A percentile compares a stretch with the other conserved stretches of the same genome.
These are phyloP conservation scores for Chanos chanos DNA, from an alignment of 2,797 vertebrate genomes.

Conservation along the genomic window DNA sequence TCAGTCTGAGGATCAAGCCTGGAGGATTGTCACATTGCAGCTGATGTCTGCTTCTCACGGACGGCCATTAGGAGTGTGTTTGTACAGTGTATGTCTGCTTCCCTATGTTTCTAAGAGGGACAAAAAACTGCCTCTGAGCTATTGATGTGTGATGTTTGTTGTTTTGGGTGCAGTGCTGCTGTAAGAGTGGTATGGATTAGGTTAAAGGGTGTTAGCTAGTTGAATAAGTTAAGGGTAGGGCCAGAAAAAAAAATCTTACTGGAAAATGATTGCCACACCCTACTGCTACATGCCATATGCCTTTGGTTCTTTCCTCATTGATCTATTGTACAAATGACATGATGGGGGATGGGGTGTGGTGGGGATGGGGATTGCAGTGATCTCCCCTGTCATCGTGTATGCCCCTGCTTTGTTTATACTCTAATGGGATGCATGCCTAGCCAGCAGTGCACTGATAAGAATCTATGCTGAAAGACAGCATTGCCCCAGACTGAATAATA, in stretches of 20 bases:
- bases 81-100: constrained; percentile 6
- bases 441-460: constrained; percentile 31
- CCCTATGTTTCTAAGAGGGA: neutral
- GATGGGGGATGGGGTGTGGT: no score
- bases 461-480: constrained; percentile 38
- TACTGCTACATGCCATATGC: neutral
- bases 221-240: neutral
- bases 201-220: no score
- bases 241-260: constrained; percentile 25
- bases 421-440: constrained; percentile 34
- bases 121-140: neutral
- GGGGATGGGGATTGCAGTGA: no score
- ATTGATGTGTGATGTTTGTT: neutral
- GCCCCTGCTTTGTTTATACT: constrained; percentile 40
- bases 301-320: no score
- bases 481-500: constrained; percentile 2
- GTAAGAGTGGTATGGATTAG: no score
- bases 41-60: constrained; percentile 38
- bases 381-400: no score
- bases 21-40: constrained; percentile 33
- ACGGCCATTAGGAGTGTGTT: constrained; percentile 2
- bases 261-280: neutral
- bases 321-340: no score
- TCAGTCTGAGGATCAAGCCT: constrained; percentile 40
- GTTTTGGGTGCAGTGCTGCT: neutral